phyloP scores from a whole-genome alignment of 2,888 invertebrate genomes.

The Psylliodes chrysocephalus region DNA sequence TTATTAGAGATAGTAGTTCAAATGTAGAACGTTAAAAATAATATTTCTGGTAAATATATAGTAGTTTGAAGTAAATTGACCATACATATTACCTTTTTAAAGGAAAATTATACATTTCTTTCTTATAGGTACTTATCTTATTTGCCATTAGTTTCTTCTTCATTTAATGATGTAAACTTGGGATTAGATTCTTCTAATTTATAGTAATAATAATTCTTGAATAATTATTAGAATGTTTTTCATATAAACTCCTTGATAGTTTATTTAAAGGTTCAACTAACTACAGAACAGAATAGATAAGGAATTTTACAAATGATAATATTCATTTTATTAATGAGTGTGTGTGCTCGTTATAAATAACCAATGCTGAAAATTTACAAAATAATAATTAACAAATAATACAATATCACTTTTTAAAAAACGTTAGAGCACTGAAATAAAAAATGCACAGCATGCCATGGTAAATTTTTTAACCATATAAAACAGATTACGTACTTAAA shows the following conservation, averaged over 20 bases:
- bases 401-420: constrained; percentile 57
- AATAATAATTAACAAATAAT: constrained; percentile 49
- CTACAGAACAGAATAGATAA: constrained; percentile 12
- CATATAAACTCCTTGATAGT: constrained; percentile 19
- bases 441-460: constrained; percentile 54
- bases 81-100: too few relatives aligned
- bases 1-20: too few relatives aligned
- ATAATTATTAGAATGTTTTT: constrained; percentile 7
- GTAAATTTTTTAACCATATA: constrained; percentile 49
- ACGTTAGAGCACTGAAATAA: constrained; percentile 54
- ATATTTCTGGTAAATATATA: too few relatives aligned
- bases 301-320: constrained; percentile 46
- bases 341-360: constrained; percentile 55
- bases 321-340: constrained; percentile 53
- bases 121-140: too few relatives aligned
- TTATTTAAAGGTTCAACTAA: constrained; percentile 20
- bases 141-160: too few relatives aligned
- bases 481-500: constrained; percentile 54
- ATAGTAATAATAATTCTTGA: constrained; percentile 22
- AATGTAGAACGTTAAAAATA: too few relatives aligned
- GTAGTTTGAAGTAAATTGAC: too few relatives aligned
- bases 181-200: too few relatives aligned
- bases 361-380: constrained; percentile 53
- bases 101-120: too few relatives aligned
- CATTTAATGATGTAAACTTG: too few relatives aligned